Evolutionary conservation across 2,113 vertebrate species (phyloP).

Genomic region (Antechinus flavipes): DNA sequence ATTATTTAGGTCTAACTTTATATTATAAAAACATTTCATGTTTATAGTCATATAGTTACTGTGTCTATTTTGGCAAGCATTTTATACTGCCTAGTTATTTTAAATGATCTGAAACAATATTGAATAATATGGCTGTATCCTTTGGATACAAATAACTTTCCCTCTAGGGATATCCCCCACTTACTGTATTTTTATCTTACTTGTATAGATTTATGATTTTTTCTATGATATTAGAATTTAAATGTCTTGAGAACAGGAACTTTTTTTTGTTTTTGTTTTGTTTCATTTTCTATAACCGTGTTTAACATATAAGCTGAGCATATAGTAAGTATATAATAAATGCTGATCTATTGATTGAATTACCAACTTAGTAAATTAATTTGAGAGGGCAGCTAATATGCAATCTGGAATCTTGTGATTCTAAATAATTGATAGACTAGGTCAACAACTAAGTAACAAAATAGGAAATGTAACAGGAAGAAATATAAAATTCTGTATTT

Average conservation of each 20-base stretch:
- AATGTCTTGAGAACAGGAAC: neutral
- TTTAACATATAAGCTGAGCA: neutral
- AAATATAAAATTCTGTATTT: neutral
- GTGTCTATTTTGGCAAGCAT: too few species aligned
- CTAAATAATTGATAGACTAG: neutral
- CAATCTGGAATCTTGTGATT: neutral
- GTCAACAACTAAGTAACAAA: neutral
- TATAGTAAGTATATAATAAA: neutral
- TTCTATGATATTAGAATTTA: neutral
- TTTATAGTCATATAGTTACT: too few species aligned
- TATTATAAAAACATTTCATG: too few species aligned
- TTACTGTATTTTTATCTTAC: neutral
- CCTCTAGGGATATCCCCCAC: neutral
- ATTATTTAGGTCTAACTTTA: too few species aligned
- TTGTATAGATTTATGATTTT: neutral
- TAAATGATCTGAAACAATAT: too few species aligned
- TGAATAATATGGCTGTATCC: neutral
- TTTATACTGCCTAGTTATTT: too few species aligned
- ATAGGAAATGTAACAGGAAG: neutral
- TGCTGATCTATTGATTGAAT: neutral
- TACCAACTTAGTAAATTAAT: neutral
- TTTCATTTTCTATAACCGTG: neutral
- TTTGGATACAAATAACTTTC: neutral
- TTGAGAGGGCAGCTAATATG: neutral
- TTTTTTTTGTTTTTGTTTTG: neutral